phyloP scores from a whole-genome alignment of 64 coral and sea anemone species.

The Montipora capricornis region DNA sequence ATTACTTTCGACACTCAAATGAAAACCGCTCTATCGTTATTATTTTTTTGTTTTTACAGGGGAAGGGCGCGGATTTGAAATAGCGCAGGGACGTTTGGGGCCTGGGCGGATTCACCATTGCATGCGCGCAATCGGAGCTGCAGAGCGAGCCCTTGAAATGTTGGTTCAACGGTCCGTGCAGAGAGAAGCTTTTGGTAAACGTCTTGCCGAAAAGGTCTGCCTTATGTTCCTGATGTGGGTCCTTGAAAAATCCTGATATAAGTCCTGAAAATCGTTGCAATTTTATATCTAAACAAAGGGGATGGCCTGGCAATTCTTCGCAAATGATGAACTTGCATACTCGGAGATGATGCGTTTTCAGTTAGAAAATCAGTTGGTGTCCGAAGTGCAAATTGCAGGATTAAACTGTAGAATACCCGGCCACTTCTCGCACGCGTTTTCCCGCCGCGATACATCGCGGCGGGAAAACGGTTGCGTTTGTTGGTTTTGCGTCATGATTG shows the following conservation, averaged over 20 bases:
- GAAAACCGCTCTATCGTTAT: not conserved
- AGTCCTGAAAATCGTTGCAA: too few species aligned
- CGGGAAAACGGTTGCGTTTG: not conserved
- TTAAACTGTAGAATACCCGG: too few species aligned
- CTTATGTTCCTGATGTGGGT: not conserved
- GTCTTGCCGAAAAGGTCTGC: constrained; percentile 88
- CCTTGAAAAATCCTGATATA: too few species aligned
- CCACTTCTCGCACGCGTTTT: too few species aligned
- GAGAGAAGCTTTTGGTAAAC: constrained; percentile 89
- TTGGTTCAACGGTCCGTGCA: constrained; percentile 80
- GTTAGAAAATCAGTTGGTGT: too few species aligned
- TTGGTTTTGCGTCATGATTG: not conserved
- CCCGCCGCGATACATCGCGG: too few species aligned
- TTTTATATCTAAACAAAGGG: too few species aligned
- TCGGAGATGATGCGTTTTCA: too few species aligned
- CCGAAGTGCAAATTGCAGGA: too few species aligned
- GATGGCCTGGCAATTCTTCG: too few species aligned
- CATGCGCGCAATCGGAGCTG: constrained; percentile 86
- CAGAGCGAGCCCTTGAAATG: constrained; percentile 86
- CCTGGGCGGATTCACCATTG: constrained; percentile 98
- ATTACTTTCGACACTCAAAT: too few species aligned
- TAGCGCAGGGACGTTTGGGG: constrained; percentile 96
- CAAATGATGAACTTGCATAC: too few species aligned
- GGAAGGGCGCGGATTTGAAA: constrained; percentile 99
- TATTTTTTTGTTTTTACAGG: constrained; percentile 43